phyloP scores from a whole-genome alignment of 2,888 invertebrate species.

The Rhagonycha fulva region DNA sequence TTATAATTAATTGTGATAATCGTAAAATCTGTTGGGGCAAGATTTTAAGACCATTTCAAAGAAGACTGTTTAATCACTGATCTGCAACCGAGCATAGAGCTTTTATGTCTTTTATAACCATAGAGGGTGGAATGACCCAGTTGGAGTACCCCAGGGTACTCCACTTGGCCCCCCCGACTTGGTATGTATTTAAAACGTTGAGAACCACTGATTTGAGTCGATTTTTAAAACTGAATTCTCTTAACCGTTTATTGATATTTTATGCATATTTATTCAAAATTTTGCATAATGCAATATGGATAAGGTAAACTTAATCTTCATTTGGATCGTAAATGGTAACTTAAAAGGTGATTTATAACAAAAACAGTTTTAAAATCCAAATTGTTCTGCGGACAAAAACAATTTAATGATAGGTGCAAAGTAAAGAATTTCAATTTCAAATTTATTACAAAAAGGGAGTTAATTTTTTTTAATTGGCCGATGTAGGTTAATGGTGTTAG shows the following conservation, averaged over 20 bases:
- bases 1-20: background rate
- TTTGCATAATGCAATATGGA: too few relatives aligned
- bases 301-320: too few relatives aligned
- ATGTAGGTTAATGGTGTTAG: background rate
- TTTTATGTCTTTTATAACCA: too few relatives aligned
- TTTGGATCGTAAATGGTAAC: background rate
- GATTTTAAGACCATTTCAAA: background rate
- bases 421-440: background rate
- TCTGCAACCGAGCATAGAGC: background rate
- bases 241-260: too few relatives aligned
- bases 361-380: background rate
- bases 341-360: background rate
- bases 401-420: background rate
- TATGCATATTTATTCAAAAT: too few relatives aligned
- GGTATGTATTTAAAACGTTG: background rate
- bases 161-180: too few relatives aligned
- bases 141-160: background rate
- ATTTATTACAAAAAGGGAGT: background rate
- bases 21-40: background rate
- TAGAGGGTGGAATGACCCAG: background rate
- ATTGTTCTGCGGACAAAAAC: background rate
- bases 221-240: too few relatives aligned
- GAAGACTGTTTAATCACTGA: background rate
- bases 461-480: background rate
- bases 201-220: too few relatives aligned